A percentile compares a stretch with the other conserved stretches of the same genome.
Conservation (phyloP, 1,140 invertebrate genomes). For the Neuroterus valhalla region DNA sequence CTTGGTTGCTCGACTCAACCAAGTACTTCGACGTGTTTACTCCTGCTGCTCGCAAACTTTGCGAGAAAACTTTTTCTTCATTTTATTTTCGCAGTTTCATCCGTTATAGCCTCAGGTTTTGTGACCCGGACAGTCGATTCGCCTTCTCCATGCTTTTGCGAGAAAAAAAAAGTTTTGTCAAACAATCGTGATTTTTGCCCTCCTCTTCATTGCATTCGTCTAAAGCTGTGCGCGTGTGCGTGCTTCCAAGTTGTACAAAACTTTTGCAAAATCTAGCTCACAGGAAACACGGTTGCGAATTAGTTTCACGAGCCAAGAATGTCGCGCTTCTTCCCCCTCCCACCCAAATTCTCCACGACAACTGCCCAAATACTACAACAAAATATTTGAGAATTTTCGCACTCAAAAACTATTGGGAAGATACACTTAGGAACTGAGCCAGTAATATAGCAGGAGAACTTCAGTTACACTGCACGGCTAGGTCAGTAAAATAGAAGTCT, state of each 20-base stretch:
- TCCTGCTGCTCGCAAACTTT: background rate
- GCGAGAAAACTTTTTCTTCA: background rate
- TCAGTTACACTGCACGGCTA: too few relatives aligned
- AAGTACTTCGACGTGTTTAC: slow-evolving; percentile 12
- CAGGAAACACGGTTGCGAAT: slow-evolving; percentile 19
- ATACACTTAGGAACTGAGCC: background rate
- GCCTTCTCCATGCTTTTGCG: background rate
- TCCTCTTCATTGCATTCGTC: background rate
- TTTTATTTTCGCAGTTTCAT: slow-evolving; percentile 4
- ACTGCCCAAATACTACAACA: background rate
- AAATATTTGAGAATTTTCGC: slow-evolving; percentile 7
- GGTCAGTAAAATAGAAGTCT: too few relatives aligned
- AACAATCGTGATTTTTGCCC: slow-evolving; percentile 5
- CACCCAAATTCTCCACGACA: background rate
- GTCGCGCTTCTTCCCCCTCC: background rate
- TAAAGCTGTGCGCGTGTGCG: slow-evolving; percentile 4
- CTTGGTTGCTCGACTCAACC: background rate
- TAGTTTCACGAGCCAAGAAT: slow-evolving; percentile 17
- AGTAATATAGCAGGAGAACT: too few relatives aligned
- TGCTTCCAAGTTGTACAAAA: slow-evolving; percentile 17
- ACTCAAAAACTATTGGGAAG: background rate
- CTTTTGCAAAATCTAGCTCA: slow-evolving; percentile 19
- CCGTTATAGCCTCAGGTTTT: background rate
- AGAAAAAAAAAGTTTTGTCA: slow-evolving; percentile 2
- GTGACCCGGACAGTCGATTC: background rate